Evolutionary conservation across 1,140 invertebrate species (phyloP).

Genomic region (Watersipora subatra): DNA sequence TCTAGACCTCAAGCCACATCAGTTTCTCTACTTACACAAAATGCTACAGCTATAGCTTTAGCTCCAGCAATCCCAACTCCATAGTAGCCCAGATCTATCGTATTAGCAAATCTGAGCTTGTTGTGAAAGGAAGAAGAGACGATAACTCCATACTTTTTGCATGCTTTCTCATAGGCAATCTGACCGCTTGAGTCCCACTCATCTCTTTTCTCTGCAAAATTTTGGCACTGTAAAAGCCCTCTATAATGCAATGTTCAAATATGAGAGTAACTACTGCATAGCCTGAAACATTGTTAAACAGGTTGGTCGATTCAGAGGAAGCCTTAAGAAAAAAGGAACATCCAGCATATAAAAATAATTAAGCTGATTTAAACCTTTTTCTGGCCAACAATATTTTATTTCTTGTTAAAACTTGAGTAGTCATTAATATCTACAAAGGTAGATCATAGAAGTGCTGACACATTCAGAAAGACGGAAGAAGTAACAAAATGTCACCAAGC

Average conservation of each 20-base stretch:
- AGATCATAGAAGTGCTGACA: too few species aligned
- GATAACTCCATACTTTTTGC: conserved; percentile 22
- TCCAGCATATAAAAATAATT: too few species aligned
- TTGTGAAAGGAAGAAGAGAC: conserved; percentile 17
- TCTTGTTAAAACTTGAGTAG: too few species aligned
- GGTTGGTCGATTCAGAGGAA: too few species aligned
- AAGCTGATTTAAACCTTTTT: too few species aligned
- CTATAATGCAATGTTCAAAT: background rate
- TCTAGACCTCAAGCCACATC: too few species aligned
- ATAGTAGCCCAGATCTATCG: conserved; percentile 23
- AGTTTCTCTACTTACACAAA: conserved; percentile 27
- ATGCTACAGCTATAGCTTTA: conserved; percentile 25
- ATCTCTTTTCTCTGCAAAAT: conserved; percentile 12
- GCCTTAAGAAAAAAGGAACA: too few species aligned
- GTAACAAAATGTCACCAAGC: too few species aligned
- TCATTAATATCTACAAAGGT: too few species aligned
- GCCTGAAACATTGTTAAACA: too few species aligned
- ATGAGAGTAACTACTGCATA: background rate
- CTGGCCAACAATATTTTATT: too few species aligned
- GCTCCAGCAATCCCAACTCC: conserved; percentile 22
- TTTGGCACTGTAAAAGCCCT: background rate
- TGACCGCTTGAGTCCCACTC: conserved; percentile 25
- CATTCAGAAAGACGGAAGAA: too few species aligned
- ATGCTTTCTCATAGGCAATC: conserved; percentile 25
- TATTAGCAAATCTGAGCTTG: conserved; percentile 16